phyloP scores from a whole-genome alignment of 53 echinoderm and acorn worm species.

The Antedon mediterranea region DNA sequence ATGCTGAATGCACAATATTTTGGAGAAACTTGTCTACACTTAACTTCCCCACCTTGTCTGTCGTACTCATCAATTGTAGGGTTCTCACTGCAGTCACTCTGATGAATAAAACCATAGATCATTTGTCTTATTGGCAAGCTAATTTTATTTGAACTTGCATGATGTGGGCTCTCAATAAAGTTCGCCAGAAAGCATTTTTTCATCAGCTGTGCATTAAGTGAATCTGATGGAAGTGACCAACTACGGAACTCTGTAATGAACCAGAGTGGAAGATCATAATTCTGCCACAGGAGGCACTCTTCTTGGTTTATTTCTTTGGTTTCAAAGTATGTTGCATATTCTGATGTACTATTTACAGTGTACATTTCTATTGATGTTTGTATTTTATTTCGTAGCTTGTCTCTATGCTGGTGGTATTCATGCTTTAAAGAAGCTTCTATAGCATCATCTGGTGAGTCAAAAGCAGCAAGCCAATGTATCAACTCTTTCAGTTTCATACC shows the following conservation, averaged over 20 bases:
- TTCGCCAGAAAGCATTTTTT: slow-evolving; percentile 17
- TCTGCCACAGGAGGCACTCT: neutral
- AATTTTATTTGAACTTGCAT: slow-evolving; percentile 3
- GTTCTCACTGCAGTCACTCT: neutral
- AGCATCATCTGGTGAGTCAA: slow-evolving; percentile 20
- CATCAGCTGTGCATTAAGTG: slow-evolving; percentile 2
- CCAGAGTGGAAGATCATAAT: slow-evolving; percentile 6
- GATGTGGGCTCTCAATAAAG: slow-evolving; percentile 7
- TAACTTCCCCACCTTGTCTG: slow-evolving; percentile 7
- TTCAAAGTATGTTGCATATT: neutral
- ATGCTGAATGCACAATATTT: neutral
- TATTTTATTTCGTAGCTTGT: slow-evolving; percentile 8
- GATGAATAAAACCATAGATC: neutral
- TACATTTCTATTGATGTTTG: slow-evolving; percentile 48
- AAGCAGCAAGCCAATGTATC: slow-evolving; percentile 17
- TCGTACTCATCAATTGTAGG: slow-evolving; percentile 18
- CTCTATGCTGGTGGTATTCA: neutral
- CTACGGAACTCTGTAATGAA: slow-evolving; percentile 1
- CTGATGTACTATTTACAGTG: neutral
- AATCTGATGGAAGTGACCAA: slow-evolving; percentile 4
- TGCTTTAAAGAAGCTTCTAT: slow-evolving; percentile 24
- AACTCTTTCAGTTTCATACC: slow-evolving; percentile 16
- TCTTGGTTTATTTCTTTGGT: neutral
- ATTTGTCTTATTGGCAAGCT: neutral
- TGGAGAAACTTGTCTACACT: slow-evolving; percentile 11